Evolutionary conservation across 2,113 vertebrate genomes (phyloP).

Genomic region (Corvus cornix): DNA sequence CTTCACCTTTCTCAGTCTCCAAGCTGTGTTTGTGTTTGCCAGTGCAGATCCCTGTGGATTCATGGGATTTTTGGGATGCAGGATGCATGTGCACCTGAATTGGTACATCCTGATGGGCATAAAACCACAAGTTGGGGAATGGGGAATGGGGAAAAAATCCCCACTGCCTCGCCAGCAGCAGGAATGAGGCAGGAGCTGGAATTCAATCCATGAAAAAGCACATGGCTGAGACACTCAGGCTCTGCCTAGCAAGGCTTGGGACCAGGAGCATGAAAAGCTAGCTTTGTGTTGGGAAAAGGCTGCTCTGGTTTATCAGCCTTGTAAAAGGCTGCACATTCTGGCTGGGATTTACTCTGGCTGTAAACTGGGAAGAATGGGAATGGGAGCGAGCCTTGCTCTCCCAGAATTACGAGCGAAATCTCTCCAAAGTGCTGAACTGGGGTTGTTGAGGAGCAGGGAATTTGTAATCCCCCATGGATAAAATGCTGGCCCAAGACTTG

Average conservation of each 20-base stretch:
- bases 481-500: fast-evolving
- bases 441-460: background rate
- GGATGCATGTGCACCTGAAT: background rate
- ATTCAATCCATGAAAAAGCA: background rate
- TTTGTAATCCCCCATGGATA: background rate
- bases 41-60: background rate
- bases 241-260: background rate
- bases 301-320: background rate
- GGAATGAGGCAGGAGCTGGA: background rate
- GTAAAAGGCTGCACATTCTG: background rate
- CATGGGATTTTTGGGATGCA: background rate
- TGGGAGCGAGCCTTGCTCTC: background rate
- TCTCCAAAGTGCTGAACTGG: background rate
- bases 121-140: background rate
- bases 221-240: background rate
- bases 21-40: background rate
- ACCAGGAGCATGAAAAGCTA: background rate
- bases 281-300: background rate
- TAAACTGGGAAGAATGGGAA: background rate
- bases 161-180: background rate
- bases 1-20: background rate
- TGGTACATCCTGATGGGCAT: background rate
- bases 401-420: background rate
- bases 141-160: background rate
- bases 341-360: background rate